phyloP scores from a whole-genome alignment of 2,797 vertebrate genomes.

The Danionella dracula region DNA sequence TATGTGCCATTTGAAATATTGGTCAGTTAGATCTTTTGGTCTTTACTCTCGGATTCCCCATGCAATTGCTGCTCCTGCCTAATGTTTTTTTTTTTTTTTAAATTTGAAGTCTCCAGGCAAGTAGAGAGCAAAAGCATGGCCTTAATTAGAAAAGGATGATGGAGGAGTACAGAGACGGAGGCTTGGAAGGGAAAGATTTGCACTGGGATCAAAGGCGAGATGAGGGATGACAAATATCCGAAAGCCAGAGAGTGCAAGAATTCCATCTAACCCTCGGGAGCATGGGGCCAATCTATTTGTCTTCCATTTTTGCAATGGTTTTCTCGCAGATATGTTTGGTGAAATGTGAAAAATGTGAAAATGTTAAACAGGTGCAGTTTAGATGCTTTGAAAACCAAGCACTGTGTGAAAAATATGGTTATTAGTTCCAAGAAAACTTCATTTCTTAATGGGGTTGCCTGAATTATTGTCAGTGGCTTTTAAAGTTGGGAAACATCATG shows the following conservation, averaged over 20 bases:
- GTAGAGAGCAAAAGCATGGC: conserved; percentile 68
- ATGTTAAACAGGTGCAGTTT: conserved; percentile 43
- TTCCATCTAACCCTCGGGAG: conserved; percentile 35
- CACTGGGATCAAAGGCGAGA: conserved; percentile 68
- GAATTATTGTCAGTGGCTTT: too few species aligned
- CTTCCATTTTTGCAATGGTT: conserved; percentile 5
- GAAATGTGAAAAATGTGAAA: not conserved
- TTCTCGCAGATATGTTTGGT: conserved; percentile 1
- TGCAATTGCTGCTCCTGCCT: conserved; percentile 52
- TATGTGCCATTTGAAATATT: too few species aligned
- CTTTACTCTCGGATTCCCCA: conserved; percentile 39
- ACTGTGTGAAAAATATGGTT: not conserved
- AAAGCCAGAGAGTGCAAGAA: conserved; percentile 48
- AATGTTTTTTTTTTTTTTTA: conserved; percentile 65
- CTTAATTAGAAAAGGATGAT: conserved; percentile 76
- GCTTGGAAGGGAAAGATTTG: conserved; percentile 65
- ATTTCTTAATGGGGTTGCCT: too few species aligned
- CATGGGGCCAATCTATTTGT: conserved; percentile 18
- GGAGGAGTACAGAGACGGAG: conserved; percentile 64
- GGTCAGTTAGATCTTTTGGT: not conserved
- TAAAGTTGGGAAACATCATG: too few species aligned
- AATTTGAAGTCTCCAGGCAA: conserved; percentile 50
- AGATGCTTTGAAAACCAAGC: not conserved
- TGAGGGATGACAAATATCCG: conserved; percentile 65
- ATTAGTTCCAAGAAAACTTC: too few species aligned